phyloP scores from a whole-genome alignment of 37 sponge, comb jelly and placozoan species.

The Aplysina aerophoba region DNA sequence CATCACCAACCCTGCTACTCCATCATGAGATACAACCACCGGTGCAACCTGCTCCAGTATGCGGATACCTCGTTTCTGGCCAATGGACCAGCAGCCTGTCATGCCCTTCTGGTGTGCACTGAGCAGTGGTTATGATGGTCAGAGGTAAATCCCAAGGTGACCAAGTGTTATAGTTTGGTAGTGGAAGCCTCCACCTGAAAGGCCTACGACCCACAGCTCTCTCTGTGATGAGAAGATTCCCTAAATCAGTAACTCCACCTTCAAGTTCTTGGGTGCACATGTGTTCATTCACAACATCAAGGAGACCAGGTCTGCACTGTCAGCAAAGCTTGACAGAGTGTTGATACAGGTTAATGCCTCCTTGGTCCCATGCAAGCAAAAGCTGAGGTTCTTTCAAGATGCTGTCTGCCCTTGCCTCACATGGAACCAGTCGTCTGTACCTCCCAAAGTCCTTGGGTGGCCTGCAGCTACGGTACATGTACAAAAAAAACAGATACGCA shows the following conservation, averaged over 20 bases:
- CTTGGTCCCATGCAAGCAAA: too few species aligned
- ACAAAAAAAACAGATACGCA: too few species aligned
- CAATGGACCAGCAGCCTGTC: slow-evolving; percentile 18
- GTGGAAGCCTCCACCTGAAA: background rate
- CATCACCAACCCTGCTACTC: background rate
- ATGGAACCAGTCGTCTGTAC: too few species aligned
- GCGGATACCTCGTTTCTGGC: slow-evolving; percentile 13
- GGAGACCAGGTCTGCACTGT: too few species aligned
- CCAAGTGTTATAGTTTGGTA: background rate
- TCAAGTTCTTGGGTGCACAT: background rate
- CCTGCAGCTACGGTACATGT: too few species aligned
- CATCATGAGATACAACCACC: background rate
- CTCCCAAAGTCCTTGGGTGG: too few species aligned
- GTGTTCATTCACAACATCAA: background rate
- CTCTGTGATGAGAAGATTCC: background rate
- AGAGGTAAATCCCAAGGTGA: background rate
- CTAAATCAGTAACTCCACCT: background rate
- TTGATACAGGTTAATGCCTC: too few species aligned
- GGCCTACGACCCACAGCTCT: slow-evolving; percentile 27
- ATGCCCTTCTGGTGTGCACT: background rate
- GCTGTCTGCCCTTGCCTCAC: too few species aligned
- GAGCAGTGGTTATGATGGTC: background rate
- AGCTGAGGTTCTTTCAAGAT: too few species aligned
- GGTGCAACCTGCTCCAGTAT: slow-evolving; percentile 21
- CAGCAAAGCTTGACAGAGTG: too few species aligned